A percentile compares a stretch with the other conserved stretches of the same genome.
phyloP scores from a whole-genome alignment of 1,140 invertebrate genomes.

The Spodoptera litura region DNA sequence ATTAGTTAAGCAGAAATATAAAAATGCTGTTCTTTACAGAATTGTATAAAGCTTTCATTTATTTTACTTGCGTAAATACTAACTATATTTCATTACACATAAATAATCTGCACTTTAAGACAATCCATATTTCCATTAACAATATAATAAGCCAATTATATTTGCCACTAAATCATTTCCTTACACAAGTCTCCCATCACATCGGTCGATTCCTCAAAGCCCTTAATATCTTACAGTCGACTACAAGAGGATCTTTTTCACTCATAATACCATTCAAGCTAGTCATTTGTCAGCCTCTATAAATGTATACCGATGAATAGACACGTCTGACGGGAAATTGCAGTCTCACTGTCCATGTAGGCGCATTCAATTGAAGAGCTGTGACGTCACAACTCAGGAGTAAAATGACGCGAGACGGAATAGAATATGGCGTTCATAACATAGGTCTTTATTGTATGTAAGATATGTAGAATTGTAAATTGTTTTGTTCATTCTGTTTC shows the following conservation, averaged over 20 bases:
- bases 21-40: neutral
- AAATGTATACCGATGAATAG: constrained; percentile 28
- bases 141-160: too few species aligned
- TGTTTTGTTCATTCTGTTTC: too few species aligned
- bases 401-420: constrained; percentile 18
- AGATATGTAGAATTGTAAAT: too few species aligned
- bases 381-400: constrained; percentile 25
- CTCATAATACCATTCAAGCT: constrained; percentile 11
- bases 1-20: neutral
- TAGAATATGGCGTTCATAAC: neutral
- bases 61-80: too few species aligned
- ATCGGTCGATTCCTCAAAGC: neutral
- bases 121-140: too few species aligned
- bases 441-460: too few species aligned
- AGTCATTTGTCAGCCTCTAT: constrained; percentile 46
- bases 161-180: neutral
- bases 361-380: constrained; percentile 36
- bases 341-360: constrained; percentile 41
- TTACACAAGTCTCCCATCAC: neutral
- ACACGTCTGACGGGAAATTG: constrained; percentile 51
- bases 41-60: too few species aligned
- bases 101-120: too few species aligned
- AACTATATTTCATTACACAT: too few species aligned
- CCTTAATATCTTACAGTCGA: neutral
- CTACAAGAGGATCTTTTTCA: constrained; percentile 1